A percentile compares a stretch with the other conserved stretches of the same genome.
Evolutionary conservation across 2,888 invertebrate genomes (phyloP).

Genomic region (Aromia moschata): DNA sequence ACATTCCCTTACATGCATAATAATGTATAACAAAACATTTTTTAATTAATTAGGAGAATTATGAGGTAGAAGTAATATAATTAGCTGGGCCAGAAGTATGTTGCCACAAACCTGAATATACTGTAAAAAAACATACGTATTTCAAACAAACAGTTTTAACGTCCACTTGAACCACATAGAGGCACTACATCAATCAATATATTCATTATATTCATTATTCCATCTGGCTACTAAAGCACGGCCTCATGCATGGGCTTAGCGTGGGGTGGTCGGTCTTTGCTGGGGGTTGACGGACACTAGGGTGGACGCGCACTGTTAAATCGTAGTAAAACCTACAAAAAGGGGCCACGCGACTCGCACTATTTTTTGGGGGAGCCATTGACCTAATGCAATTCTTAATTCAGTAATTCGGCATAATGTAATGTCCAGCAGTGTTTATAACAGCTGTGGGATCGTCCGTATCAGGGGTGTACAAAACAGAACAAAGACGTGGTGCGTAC

Average conservation of each 20-base stretch:
- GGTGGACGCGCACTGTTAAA: conserved; percentile 51
- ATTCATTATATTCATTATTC: conserved; percentile 36
- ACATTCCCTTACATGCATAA: no score
- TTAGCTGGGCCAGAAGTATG: no score
- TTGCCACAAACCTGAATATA: no score
- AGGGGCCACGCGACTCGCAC: conserved; percentile 59
- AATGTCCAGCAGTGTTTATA: conserved; percentile 55
- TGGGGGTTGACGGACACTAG: conserved; percentile 56
- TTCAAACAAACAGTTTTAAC: conserved; percentile 4
- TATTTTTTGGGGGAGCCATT: conserved; percentile 38
- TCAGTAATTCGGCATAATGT: conserved; percentile 37
- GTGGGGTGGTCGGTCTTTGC: conserved; percentile 43
- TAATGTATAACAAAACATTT: no score
- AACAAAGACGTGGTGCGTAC: no score
- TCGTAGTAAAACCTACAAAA: conserved; percentile 60
- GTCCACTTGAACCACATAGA: conserved; percentile 12
- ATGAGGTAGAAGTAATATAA: no score
- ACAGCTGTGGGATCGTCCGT: conserved; percentile 47
- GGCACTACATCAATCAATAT: conserved; percentile 35
- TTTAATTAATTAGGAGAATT: no score
- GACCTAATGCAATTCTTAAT: conserved; percentile 37
- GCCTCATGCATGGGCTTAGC: conserved; percentile 1
- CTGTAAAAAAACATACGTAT: no score
- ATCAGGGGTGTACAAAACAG: conserved; percentile 48
- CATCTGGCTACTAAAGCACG: conserved; percentile 31